Evolutionary conservation across 92 coral and sea anemone species (phyloP), one percentile per base, ranked within the genome.

Genomic region (Zoanthus sansibaricus): DNA sequence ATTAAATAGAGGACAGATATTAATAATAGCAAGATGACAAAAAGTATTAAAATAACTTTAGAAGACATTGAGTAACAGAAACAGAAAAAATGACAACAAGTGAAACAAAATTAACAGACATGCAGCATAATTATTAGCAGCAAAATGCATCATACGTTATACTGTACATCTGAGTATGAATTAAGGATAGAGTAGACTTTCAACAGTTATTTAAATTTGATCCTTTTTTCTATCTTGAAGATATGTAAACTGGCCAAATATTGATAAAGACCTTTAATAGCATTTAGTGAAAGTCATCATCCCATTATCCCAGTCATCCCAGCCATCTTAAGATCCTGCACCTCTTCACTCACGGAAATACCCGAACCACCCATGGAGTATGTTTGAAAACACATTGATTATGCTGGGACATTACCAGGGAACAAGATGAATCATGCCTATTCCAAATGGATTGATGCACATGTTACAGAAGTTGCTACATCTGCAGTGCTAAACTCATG

Each of bases 361-460:
- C 91, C 95, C 93, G 1, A 84, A 52, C 0, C 56, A 55, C 30
- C 84, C 89, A 9, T 86, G 95, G 92, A 89, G 87, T 56, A n/a
- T n/a, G n/a, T n/a, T n/a, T 64, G 88, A 14, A 54, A 87, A 49
- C 93, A 92, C 44, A 78, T 89, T 11, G 95, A 90, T 83, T 87
- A 64, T 44, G 88, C 82, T 1, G 93, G 89, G 71, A 90, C 83
- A 17, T 73, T 90, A n/a, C 71, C 71, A 45, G 92, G 86, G 0
- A 46, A 12, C 21, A 79, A 80, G 90, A 42, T 82, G 70, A 48
- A 5, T 48, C 48, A 92, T 72, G 89, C 89, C 20, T 73, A 90
- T 45, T 88, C 87, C 3, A 88, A 91, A 58, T 88, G 88, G 94
- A 55, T 91, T 12, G 90, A 91, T 52, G 90, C 89, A 12, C 37